Evolutionary conservation across 2,113 vertebrate species (phyloP).

Genomic region (Seriola rivoliana): DNA sequence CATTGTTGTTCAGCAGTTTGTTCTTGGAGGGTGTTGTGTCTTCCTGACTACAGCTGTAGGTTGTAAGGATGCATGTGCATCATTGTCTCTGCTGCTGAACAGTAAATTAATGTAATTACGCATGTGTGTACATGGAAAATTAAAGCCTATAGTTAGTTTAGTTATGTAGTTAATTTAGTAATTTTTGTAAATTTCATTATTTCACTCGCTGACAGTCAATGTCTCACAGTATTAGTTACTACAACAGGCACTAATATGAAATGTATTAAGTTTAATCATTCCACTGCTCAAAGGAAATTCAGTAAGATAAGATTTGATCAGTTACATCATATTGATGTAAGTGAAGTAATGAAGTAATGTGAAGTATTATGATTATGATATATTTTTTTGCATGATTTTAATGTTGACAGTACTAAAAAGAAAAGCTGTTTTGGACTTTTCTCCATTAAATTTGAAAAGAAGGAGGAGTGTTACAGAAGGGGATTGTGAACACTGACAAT

Average conservation of each 20-base stretch:
- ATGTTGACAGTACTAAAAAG: background rate
- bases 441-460: background rate
- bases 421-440: background rate
- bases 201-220: background rate
- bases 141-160: background rate
- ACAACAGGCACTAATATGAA: background rate
- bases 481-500: background rate
- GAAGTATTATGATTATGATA: too few species aligned
- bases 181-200: background rate
- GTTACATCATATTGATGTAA: background rate
- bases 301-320: background rate
- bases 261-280: too few species aligned
- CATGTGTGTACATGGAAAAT: background rate
- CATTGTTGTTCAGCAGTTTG: constrained; percentile 31
- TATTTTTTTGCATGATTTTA: background rate
- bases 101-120: background rate
- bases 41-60: constrained; percentile 22
- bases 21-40: background rate
- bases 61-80: constrained; percentile 21
- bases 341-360: too few species aligned
- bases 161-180: background rate
- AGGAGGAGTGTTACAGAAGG: background rate
- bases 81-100: background rate
- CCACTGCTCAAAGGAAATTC: background rate
- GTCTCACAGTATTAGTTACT: background rate